phyloP scores from a whole-genome alignment of 2,113 vertebrate genomes.

The Australoheros scitulus region DNA sequence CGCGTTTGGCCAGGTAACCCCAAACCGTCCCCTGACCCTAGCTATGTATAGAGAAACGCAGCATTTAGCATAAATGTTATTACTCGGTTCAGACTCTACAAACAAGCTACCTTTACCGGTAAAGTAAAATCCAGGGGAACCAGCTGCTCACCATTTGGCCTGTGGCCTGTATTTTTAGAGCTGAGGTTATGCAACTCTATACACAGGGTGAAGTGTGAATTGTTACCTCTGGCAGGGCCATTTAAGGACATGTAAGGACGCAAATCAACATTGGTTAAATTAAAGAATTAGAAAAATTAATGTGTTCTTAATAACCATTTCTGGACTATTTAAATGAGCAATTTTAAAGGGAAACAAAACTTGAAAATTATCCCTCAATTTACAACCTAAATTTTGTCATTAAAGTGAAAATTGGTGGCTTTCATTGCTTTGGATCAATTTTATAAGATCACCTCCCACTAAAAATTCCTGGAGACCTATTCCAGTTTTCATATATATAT shows the following conservation, averaged over 20 bases:
- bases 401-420: neutral
- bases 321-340: neutral
- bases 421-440: neutral
- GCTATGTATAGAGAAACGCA: neutral
- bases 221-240: neutral
- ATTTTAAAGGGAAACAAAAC: neutral
- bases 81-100: neutral
- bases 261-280: neutral
- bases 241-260: neutral
- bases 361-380: neutral
- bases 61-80: neutral
- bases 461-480: neutral
- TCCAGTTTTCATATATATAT: neutral
- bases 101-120: accelerated
- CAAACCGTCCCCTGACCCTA: neutral
- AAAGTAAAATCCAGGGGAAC: neutral
- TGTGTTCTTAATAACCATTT: too few relatives aligned
- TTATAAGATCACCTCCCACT: neutral
- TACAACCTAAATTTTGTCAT: neutral
- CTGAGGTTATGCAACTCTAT: constrained; percentile 4
- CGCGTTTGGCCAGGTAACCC: neutral
- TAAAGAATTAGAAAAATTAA: too few relatives aligned
- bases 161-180: constrained; percentile 30
- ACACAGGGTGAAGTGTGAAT: neutral
- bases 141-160: neutral